Evolutionary conservation across 2,797 vertebrate genomes (phyloP).

Genomic region (Mus caroli): DNA sequence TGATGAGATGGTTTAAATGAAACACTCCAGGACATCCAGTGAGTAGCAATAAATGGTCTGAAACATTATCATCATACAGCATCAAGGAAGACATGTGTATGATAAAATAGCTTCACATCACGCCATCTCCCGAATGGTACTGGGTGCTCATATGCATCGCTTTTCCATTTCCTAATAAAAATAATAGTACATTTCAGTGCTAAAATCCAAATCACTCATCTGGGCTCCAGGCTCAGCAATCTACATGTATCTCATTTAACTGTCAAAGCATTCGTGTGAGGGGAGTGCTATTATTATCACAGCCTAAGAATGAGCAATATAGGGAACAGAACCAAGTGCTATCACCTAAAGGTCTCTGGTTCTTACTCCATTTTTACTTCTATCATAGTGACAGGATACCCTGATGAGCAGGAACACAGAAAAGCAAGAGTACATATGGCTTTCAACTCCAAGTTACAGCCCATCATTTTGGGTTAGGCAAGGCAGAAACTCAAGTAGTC

Average conservation of each 20-base stretch:
- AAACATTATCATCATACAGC: conserved; percentile 14
- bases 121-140: neutral
- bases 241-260: conserved; percentile 27
- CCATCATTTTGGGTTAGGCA: neutral
- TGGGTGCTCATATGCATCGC: neutral
- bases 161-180: conserved; percentile 18
- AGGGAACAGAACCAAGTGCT: neutral
- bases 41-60: neutral
- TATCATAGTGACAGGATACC: neutral
- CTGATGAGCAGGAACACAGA: neutral
- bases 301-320: conserved; percentile 12
- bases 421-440: neutral
- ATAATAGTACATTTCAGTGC: neutral
- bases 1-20: conserved; percentile 54
- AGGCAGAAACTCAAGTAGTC: neutral
- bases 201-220: neutral
- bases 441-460: neutral
- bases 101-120: neutral
- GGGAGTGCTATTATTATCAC: neutral
- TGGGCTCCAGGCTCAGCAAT: neutral
- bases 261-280: conserved; percentile 9
- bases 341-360: neutral
- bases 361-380: neutral
- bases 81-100: neutral
- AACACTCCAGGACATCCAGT: conserved; percentile 41